Evolutionary conservation across 2,113 vertebrate genomes (phyloP).

Genomic region (Macaca nemestrina): DNA sequence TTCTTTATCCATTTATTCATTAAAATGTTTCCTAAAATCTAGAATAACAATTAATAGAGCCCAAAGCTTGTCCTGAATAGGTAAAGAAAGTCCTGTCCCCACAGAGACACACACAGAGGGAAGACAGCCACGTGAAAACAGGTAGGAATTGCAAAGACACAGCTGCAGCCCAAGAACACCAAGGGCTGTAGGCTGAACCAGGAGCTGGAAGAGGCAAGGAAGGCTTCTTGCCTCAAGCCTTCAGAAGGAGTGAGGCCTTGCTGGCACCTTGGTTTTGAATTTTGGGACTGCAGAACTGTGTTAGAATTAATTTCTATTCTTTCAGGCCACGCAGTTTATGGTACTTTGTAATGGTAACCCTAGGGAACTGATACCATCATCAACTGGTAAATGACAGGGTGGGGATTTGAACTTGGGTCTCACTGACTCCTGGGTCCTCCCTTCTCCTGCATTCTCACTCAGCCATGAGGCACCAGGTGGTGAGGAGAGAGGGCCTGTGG

Average conservation of each 20-base stretch:
- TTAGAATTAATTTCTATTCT: background rate
- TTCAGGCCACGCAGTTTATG: background rate
- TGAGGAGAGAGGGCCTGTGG: background rate
- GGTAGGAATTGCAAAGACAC: background rate
- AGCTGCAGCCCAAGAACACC: too few relatives aligned
- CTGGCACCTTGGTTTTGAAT: background rate
- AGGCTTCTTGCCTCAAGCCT: background rate
- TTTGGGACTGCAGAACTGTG: too few relatives aligned
- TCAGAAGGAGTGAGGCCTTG: background rate
- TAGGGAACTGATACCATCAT: background rate
- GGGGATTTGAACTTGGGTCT: background rate
- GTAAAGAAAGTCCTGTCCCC: too few relatives aligned
- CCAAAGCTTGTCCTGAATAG: too few relatives aligned
- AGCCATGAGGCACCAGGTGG: accelerated
- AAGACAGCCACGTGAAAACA: background rate
- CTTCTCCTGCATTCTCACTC: accelerated
- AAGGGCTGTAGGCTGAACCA: accelerated
- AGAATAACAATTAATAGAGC: too few relatives aligned
- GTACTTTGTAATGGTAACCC: background rate
- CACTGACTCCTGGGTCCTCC: accelerated
- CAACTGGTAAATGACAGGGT: background rate
- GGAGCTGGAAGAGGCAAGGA: background rate
- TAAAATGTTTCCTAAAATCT: background rate
- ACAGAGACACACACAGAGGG: too few relatives aligned
- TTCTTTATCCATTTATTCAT: too few relatives aligned